Conservation (phyloP, 2,888 invertebrate species). For the Laothoe populi region DNA sequence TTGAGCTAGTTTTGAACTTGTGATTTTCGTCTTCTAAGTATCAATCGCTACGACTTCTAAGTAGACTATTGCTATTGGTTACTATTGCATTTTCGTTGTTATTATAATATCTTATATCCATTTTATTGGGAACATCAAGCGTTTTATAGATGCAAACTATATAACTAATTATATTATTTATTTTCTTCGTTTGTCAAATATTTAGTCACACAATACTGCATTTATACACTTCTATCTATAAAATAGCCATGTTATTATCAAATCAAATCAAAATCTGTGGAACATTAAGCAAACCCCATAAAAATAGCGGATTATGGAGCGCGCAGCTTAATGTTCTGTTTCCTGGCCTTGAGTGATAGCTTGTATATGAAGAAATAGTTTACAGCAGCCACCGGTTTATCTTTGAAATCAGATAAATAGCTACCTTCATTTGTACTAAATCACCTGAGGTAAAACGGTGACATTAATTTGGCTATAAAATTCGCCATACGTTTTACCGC, state of each 20-base stretch:
- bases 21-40: not conserved
- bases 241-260: no score
- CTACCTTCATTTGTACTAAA: constrained; percentile 4
- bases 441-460: constrained; percentile 14
- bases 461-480: constrained; percentile 23
- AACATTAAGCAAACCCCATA: not conserved
- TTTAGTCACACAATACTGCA: no score
- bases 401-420: constrained; percentile 18
- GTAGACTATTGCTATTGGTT: no score
- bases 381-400: not conserved
- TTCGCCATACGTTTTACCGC: constrained; percentile 21
- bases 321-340: not conserved
- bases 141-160: no score
- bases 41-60: no score
- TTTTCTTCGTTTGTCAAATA: no score
- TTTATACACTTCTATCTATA: no score
- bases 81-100: no score
- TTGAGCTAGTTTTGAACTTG: not conserved
- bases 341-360: not conserved
- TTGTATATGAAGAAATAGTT: constrained; percentile 16
- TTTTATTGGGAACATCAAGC: no score
- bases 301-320: not conserved
- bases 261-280: no score
- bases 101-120: no score
- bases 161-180: no score